Conservation (phyloP, 2,797 vertebrate species). For the Pitangus sulphuratus region DNA sequence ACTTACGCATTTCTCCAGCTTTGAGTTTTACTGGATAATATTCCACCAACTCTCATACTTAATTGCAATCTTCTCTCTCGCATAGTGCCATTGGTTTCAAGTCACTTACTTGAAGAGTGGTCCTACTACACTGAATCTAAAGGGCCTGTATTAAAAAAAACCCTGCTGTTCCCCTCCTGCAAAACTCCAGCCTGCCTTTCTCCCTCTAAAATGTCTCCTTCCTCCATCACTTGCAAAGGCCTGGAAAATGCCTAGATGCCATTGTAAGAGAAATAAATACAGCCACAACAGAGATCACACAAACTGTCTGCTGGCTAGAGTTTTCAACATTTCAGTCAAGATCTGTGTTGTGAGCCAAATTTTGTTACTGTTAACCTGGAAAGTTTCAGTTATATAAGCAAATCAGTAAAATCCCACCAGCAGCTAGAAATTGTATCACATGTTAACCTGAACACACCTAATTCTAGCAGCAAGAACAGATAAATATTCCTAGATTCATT, state of each 20-base stretch:
- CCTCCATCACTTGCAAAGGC: background rate
- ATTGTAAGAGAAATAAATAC: background rate
- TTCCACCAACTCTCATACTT: background rate
- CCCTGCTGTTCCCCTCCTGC: background rate
- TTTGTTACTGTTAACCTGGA: background rate
- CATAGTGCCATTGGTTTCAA: background rate
- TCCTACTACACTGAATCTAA: background rate
- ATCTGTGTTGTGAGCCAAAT: background rate
- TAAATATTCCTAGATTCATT: background rate
- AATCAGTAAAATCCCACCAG: background rate
- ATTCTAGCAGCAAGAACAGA: background rate
- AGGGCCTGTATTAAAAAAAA: background rate
- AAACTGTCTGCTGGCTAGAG: background rate
- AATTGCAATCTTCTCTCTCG: background rate
- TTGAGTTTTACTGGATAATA: background rate
- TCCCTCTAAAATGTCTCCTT: background rate
- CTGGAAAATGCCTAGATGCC: background rate
- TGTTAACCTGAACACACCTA: background rate
- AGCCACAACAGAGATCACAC: background rate
- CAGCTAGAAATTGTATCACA: background rate
- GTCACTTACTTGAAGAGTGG: background rate
- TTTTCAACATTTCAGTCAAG: background rate
- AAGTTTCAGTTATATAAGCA: background rate
- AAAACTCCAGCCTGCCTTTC: background rate
- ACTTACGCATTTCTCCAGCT: rapidly evolving